Percentiles rank a stretch among this genome's conserved stretches.
These are phyloP conservation scores for Merodon equestris DNA, from an alignment of 2,888 invertebrate species.

Conservation along the genomic window DNA sequence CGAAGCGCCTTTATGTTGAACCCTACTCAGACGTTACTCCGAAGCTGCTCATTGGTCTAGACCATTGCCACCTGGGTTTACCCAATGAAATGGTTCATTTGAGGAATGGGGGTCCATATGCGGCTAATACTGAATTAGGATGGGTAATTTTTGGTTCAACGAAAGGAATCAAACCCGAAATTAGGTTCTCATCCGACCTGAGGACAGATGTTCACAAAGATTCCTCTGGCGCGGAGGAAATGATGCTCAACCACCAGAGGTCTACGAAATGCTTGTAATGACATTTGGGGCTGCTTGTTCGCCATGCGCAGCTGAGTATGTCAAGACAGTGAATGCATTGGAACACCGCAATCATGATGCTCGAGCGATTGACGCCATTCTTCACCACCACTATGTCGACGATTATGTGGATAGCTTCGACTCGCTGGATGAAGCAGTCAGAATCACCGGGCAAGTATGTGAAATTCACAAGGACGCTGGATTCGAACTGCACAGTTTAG, in stretches of 20 bases:
- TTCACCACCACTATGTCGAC: too few relatives aligned
- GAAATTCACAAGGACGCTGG: too few relatives aligned
- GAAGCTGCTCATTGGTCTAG: slow-evolving; percentile 44
- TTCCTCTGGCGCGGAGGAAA: background rate
- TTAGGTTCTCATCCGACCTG: background rate
- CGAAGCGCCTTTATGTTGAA: too few relatives aligned
- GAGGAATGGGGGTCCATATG: slow-evolving; percentile 26
- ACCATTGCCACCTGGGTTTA: slow-evolving; percentile 52
- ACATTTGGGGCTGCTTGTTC: slow-evolving; percentile 5
- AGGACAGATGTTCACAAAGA: slow-evolving; percentile 9
- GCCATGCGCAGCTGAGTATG: background rate
- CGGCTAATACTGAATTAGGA: slow-evolving; percentile 43
- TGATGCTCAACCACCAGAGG: slow-evolving; percentile 1
- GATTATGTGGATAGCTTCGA: too few relatives aligned
- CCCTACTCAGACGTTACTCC: slow-evolving; percentile 35
- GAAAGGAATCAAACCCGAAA: too few relatives aligned
- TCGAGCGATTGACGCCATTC: background rate
- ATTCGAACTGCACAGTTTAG: too few relatives aligned
- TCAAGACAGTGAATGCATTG: background rate
- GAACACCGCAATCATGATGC: background rate
- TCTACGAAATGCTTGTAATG: background rate
- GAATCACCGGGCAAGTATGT: too few relatives aligned
- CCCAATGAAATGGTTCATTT: slow-evolving; percentile 26
- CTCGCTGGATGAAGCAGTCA: too few relatives aligned
- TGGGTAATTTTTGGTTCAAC: slow-evolving; percentile 36